Evolutionary conservation across 2,797 vertebrate genomes (phyloP).

Genomic region (Mormyrops attenuatus): DNA sequence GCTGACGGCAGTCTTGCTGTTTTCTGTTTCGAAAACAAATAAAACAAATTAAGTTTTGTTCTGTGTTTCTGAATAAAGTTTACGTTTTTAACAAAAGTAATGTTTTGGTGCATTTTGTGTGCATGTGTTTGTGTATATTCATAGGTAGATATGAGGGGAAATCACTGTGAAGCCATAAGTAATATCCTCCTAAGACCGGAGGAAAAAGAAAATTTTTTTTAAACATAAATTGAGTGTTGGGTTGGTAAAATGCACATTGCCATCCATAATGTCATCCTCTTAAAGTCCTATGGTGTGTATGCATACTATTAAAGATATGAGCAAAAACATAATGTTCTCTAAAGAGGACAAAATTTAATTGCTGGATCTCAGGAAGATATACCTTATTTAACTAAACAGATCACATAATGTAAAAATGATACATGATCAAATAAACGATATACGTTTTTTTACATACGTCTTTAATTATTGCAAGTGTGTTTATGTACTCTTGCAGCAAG

Average conservation of each 20-base stretch:
- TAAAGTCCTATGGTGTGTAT: neutral
- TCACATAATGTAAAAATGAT: neutral
- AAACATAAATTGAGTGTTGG: neutral
- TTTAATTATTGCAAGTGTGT: neutral
- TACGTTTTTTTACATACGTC: neutral
- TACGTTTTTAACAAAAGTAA: neutral
- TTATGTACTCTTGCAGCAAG: neutral
- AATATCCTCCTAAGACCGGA: neutral
- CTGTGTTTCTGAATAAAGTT: conserved; percentile 13
- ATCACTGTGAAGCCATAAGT: neutral
- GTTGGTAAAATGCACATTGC: neutral
- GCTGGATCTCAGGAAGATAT: neutral
- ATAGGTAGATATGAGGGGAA: neutral
- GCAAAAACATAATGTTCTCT: neutral
- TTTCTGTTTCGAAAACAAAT: neutral
- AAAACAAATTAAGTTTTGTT: neutral
- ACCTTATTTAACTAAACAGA: neutral
- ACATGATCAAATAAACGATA: neutral
- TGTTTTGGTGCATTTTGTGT: neutral
- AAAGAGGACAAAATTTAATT: neutral
- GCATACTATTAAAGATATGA: neutral
- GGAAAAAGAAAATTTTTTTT: neutral
- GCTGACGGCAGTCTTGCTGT: neutral
- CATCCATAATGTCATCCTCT: neutral
- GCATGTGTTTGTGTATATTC: neutral